Conservation (phyloP, 2,113 vertebrate genomes). For the Tursiops truncatus region DNA sequence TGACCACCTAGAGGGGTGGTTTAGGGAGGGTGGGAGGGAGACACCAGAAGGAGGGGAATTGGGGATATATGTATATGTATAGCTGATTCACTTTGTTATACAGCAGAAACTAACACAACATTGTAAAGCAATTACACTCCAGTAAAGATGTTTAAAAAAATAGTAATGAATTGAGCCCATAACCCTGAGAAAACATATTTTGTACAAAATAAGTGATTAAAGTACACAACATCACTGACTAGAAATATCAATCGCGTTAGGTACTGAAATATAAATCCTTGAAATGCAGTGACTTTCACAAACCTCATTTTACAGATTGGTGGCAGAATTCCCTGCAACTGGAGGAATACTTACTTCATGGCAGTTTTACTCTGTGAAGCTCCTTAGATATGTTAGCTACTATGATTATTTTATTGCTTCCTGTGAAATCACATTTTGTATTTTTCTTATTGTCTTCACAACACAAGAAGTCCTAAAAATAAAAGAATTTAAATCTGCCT, state of each 20-base stretch:
- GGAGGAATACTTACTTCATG: slow-evolving; percentile 80
- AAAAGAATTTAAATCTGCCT: slow-evolving; percentile 66
- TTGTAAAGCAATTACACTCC: no score
- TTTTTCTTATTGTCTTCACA: slow-evolving; percentile 76
- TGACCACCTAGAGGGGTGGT: no score
- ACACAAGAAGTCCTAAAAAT: slow-evolving; percentile 75
- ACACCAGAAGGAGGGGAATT: no score
- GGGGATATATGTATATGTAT: no score
- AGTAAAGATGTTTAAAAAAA: no score
- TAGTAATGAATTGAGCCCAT: not conserved
- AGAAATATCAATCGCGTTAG: slow-evolving; percentile 12
- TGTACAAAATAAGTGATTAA: slow-evolving; percentile 41
- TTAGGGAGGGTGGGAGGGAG: no score
- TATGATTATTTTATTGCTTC: slow-evolving; percentile 81
- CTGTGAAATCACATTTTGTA: slow-evolving; percentile 80
- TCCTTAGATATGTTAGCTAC: slow-evolving; percentile 73
- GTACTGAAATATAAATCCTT: slow-evolving; percentile 38
- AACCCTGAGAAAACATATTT: slow-evolving; percentile 23
- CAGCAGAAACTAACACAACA: no score
- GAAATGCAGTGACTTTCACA: slow-evolving; percentile 22
- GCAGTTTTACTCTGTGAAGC: slow-evolving; percentile 77
- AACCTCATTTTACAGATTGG: slow-evolving; percentile 76
- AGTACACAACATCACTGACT: not conserved
- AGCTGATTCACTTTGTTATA: no score
- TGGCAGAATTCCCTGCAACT: slow-evolving; percentile 83